Conservation (phyloP, 2,888 invertebrate genomes). For the Drosophila antonietae region DNA sequence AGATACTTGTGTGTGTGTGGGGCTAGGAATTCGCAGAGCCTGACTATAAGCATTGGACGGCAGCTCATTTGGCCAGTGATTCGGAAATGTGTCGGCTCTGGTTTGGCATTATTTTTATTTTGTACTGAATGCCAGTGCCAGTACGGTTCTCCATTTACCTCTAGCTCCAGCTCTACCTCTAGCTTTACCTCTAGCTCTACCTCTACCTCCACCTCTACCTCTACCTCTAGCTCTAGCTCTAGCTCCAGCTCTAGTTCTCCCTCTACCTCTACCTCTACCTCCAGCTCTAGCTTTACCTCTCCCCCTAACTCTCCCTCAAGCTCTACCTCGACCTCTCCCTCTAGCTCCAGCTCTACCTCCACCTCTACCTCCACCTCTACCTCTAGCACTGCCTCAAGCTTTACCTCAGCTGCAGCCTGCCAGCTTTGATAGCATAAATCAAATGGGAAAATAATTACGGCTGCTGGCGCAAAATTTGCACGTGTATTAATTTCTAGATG, state of each 20-base stretch:
- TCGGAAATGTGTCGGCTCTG: slow-evolving; percentile 59
- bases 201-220: background rate
- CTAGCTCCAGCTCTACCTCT: background rate
- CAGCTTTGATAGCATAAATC: slow-evolving; percentile 77
- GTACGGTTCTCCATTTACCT: background rate
- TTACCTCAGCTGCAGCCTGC: slow-evolving; percentile 5
- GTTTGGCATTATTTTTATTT: slow-evolving; percentile 26
- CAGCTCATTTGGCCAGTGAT: slow-evolving; percentile 64
- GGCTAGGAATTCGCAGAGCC: slow-evolving; percentile 18
- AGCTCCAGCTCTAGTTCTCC: background rate
- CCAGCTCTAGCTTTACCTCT: background rate
- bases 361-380: too few relatives aligned
- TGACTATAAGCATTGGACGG: slow-evolving; percentile 1
- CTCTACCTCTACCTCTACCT: background rate
- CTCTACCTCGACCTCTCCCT: background rate
- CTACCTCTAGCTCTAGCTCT: background rate
- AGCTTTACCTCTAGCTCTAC: background rate
- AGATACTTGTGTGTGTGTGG: background rate
- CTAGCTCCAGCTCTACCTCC: background rate
- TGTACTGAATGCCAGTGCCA: background rate
- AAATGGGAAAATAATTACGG: slow-evolving; percentile 81
- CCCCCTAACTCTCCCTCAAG: background rate
- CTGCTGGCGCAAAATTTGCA: slow-evolving; percentile 75
- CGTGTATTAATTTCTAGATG: slow-evolving; percentile 70
- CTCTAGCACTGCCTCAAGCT: background rate